phyloP scores from a whole-genome alignment of 2,113 vertebrate genomes.

The Vicugna pacos region DNA sequence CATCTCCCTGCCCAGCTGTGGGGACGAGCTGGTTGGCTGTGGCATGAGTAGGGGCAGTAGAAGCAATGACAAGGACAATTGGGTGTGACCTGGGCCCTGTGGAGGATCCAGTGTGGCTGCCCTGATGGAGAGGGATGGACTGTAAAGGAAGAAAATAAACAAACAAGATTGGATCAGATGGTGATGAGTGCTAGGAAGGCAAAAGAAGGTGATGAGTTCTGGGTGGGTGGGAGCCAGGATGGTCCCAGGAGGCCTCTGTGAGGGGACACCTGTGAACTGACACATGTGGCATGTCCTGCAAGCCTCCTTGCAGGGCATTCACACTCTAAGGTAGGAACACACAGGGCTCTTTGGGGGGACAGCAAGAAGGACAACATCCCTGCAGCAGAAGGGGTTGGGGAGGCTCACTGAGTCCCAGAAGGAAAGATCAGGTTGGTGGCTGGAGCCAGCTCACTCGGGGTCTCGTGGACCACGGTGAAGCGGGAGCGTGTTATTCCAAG shows the following conservation, averaged over 20 bases:
- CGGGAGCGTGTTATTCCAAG: not conserved
- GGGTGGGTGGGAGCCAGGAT: not conserved
- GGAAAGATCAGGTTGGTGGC: not conserved
- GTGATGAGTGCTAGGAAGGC: not conserved
- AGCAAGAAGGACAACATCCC: not conserved
- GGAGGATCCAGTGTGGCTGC: not conserved
- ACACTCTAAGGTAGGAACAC: not conserved
- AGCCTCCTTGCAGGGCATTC: not conserved
- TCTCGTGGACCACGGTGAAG: not conserved
- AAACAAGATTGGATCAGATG: not conserved
- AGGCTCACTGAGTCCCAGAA: not conserved
- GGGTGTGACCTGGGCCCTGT: not conserved
- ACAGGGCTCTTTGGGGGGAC: not conserved
- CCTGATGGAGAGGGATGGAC: not conserved
- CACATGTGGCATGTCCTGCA: not conserved
- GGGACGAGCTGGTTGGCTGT: too few species aligned
- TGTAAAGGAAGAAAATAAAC: not conserved
- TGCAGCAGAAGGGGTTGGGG: not conserved
- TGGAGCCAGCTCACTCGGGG: not conserved
- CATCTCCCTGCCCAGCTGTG: too few species aligned
- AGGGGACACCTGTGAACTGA: not conserved
- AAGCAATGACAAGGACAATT: not conserved
- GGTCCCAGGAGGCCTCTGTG: not conserved
- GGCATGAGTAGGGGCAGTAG: not conserved
- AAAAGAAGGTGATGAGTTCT: not conserved